These are phyloP conservation scores for Prionailurus viverrinus DNA, from an alignment of 2,113 vertebrate genomes.

Conservation along the genomic window DNA sequence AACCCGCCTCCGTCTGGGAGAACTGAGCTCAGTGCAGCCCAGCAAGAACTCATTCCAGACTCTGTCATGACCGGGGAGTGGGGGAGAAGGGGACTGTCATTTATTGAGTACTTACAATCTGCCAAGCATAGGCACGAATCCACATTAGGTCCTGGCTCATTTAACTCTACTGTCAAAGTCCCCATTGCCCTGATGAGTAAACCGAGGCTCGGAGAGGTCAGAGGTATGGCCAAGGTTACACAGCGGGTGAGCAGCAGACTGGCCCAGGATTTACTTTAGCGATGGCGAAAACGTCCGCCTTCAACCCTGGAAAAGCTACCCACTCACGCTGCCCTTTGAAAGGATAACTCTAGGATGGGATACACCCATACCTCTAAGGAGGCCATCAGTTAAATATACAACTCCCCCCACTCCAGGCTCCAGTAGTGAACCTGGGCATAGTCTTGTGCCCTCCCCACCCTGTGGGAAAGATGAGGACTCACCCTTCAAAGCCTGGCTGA, in stretches of 20 bases:
- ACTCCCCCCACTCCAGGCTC: neutral
- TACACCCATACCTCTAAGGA: neutral
- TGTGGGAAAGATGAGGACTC: neutral
- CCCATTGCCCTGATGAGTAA: neutral
- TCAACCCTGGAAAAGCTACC: neutral
- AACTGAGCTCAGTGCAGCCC: neutral
- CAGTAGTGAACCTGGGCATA: neutral
- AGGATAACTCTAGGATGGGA: neutral
- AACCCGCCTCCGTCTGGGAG: neutral
- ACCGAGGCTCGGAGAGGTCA: neutral
- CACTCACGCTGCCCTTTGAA: neutral
- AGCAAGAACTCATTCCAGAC: neutral
- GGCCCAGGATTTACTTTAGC: neutral
- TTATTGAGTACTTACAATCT: neutral
- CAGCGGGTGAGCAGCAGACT: too few relatives aligned
- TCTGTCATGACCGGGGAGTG: too few relatives aligned
- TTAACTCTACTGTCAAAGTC: neutral
- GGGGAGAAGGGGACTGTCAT: too few relatives aligned
- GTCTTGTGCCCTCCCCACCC: fast-evolving
- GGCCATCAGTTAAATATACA: neutral
- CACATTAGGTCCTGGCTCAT: neutral
- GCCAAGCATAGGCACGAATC: neutral
- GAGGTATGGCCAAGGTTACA: neutral
- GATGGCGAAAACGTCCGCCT: neutral
- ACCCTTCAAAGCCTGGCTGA: neutral